Evolutionary conservation across 2,113 vertebrate genomes (phyloP), one percentile per base, ranked within the genome.

Genomic region (Myodes glareolus): DNA sequence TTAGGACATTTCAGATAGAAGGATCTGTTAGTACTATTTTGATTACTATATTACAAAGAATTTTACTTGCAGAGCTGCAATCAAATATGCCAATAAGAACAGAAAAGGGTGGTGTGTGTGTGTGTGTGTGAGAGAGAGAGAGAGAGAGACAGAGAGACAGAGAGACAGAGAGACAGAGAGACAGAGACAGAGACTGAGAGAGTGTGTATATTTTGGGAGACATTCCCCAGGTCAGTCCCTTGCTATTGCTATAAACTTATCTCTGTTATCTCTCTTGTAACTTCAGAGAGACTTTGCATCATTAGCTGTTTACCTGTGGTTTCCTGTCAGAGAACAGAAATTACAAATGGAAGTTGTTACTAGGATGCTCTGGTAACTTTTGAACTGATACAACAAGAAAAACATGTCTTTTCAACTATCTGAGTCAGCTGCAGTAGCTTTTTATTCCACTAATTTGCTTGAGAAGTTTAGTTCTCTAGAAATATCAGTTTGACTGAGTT

Each of bases 261-360:
- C 42, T 97, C 76, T 45, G 19, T 73, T 93, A 1, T 87, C 42
- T 97, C 80, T 42, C 10, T 73, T 92, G 2, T 77, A 33, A 84
- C 13, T 95, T 96, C 67, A 93, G 29, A 92, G 29, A 97, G 63
- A 58, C 3, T 63, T 97, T 95, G 97, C 50, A 92, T 85, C 92
- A 85, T 80, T 65, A 96, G 75, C 19, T 94, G 0, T 63, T 9
- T 91, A 19, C 77, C 23, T 88, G 50, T 91, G 21, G 1, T 65
- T 88, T 33, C 88, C 8, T 90, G 75, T 90, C 89, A 84, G 94
- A 19, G 95, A 96, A 96, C 6, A 4, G 61, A 97, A 95, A 73
- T 70, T 82, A 86, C 55, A 92, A 42, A 27, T 89, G 50, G 97
- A 98, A 97, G 5, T 65, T 25, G 13, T 45, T 45, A 65, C 27